These are phyloP conservation scores for Parus major DNA, from an alignment of 2,113 vertebrate genomes.

Conservation along the genomic window DNA sequence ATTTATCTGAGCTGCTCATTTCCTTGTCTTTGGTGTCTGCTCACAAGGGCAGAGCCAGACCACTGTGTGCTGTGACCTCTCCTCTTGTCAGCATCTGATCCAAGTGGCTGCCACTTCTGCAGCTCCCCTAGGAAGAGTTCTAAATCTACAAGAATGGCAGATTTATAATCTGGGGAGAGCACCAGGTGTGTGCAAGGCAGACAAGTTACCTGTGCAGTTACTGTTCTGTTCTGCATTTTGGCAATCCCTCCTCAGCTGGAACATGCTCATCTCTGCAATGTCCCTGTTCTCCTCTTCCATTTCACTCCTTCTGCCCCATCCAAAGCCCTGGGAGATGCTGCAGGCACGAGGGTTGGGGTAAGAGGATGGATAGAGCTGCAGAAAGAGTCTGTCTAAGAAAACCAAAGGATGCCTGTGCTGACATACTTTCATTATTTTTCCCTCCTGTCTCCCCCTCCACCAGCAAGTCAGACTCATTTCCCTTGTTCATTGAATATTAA, in stretches of 20 bases:
- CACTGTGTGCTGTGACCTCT: not conserved
- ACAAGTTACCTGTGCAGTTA: too few relatives aligned
- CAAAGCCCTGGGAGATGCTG: not conserved
- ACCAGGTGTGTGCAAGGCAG: not conserved
- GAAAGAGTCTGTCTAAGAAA: not conserved
- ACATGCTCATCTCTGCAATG: not conserved
- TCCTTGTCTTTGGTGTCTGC: not conserved
- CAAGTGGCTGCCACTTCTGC: not conserved
- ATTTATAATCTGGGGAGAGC: not conserved
- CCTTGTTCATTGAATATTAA: not conserved
- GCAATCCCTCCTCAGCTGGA: fast-evolving
- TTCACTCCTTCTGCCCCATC: not conserved
- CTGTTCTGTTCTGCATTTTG: not conserved
- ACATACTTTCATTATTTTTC: not conserved
- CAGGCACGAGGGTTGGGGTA: not conserved
- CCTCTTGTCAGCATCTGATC: not conserved
- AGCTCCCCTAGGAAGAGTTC: not conserved
- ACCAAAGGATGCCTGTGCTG: not conserved
- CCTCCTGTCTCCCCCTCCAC: not conserved
- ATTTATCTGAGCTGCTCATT: not conserved
- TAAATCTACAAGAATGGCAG: not conserved
- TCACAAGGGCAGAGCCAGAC: not conserved
- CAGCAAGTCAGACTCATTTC: not conserved
- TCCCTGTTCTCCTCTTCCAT: not conserved
- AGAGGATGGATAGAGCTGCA: not conserved